A percentile compares a stretch with the other conserved stretches of the same genome.
phyloP scores from a whole-genome alignment of 35 echinoderm and acorn worm species.

The Ophiothrix spiculata region DNA sequence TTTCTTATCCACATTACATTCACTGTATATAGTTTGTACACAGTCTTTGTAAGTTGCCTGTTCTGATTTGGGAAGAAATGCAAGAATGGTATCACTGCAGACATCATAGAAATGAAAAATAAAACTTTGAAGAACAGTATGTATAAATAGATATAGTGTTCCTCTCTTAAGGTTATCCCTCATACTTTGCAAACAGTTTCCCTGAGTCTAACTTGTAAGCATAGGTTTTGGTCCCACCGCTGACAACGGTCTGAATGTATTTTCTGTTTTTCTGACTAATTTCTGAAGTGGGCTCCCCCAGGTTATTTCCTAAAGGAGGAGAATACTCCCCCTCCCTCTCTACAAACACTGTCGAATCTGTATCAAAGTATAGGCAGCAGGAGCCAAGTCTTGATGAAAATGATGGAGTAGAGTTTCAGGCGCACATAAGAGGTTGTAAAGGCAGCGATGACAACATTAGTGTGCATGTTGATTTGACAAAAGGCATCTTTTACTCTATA shows the following conservation, averaged over 20 bases:
- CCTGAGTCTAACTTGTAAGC: conserved; percentile 44
- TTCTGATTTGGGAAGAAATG: conserved; percentile 18
- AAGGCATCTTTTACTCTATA: conserved; percentile 45
- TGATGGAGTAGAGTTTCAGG: conserved; percentile 49
- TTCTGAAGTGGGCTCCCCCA: conserved; percentile 43
- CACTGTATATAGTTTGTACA: conserved; percentile 8
- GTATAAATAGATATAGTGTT: too few relatives aligned
- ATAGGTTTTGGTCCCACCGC: conserved; percentile 64
- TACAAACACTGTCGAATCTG: conserved; percentile 34
- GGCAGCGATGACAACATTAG: conserved; percentile 66
- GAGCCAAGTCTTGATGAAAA: conserved; percentile 19
- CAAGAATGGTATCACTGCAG: not conserved
- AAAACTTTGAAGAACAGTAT: too few relatives aligned
- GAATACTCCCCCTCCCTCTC: conserved; percentile 10
- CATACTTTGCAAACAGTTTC: conserved; percentile 49
- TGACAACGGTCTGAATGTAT: conserved; percentile 51
- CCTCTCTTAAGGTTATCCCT: conserved; percentile 65
- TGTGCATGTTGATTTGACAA: conserved; percentile 26
- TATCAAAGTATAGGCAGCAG: conserved; percentile 41
- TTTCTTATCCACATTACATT: not conserved
- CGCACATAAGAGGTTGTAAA: conserved; percentile 68
- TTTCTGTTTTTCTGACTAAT: conserved; percentile 31
- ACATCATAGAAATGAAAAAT: conserved; percentile 45
- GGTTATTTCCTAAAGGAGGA: conserved; percentile 24
- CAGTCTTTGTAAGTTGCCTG: not conserved